phyloP scores from a whole-genome alignment of 2,888 invertebrate species.

The Erannis defoliaria region DNA sequence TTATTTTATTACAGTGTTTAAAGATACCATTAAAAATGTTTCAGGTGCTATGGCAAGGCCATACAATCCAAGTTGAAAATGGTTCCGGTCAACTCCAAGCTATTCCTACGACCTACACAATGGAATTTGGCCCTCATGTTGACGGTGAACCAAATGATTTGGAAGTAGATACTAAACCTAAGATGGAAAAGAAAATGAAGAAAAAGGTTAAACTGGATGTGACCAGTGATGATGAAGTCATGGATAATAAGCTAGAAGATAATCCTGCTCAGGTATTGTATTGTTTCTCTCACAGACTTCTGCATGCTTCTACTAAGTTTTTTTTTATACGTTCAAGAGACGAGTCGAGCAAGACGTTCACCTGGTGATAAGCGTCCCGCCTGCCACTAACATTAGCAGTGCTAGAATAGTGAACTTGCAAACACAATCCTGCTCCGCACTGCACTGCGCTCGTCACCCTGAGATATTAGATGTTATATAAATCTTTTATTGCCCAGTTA shows the following conservation, averaged over 20 bases:
- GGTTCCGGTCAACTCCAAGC: constrained; percentile 74
- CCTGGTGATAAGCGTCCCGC: no score
- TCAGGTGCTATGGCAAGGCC: constrained; percentile 89
- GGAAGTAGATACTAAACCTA: constrained; percentile 80
- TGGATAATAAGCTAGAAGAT: constrained; percentile 90
- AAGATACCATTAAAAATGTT: constrained; percentile 47
- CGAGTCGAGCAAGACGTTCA: no score
- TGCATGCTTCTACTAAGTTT: no score
- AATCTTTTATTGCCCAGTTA: no score
- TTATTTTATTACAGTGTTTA: no score
- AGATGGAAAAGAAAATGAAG: constrained; percentile 80
- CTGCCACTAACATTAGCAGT: no score
- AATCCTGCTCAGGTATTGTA: constrained; percentile 84
- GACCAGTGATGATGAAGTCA: constrained; percentile 81
- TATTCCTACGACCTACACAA: constrained; percentile 70
- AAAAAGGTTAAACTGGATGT: constrained; percentile 84
- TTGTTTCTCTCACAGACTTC: not conserved
- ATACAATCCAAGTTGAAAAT: constrained; percentile 88
- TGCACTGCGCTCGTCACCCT: no score
- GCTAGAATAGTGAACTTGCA: no score
- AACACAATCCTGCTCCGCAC: no score
- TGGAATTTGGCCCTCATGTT: constrained; percentile 74
- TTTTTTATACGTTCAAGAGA: no score
- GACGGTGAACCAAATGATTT: constrained; percentile 68
- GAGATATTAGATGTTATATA: no score